phyloP scores from a whole-genome alignment of 2,113 vertebrate species.

The Podilymbus podiceps region DNA sequence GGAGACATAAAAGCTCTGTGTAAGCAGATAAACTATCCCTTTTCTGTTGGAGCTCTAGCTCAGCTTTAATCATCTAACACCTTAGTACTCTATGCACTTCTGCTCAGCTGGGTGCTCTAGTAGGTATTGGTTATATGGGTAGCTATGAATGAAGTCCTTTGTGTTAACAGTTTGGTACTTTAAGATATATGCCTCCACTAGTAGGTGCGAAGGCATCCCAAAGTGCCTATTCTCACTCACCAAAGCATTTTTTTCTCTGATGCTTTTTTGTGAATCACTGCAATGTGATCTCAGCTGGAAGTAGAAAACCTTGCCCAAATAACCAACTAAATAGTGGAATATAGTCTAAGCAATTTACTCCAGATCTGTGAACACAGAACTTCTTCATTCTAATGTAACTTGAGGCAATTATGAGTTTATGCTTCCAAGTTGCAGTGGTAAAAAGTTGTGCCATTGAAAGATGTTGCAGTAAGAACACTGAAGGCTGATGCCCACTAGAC shows the following conservation, averaged over 20 bases:
- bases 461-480: background rate
- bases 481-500: background rate
- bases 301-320: background rate
- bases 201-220: background rate
- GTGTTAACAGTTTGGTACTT: background rate
- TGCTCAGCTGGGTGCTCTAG: background rate
- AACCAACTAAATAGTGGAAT: background rate
- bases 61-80: background rate
- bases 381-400: background rate
- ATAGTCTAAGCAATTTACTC: background rate
- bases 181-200: background rate
- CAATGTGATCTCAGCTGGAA: background rate
- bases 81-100: background rate
- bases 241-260: background rate
- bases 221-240: background rate
- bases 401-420: background rate
- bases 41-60: background rate
- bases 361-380: background rate
- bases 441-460: background rate
- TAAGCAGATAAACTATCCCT: background rate
- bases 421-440: background rate
- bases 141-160: background rate
- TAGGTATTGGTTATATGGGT: background rate
- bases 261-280: background rate
- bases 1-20: background rate